A percentile compares a stretch with the other conserved stretches of the same genome.
Conservation (phyloP, 2,888 invertebrate genomes). For the Drosophila monieri region DNA sequence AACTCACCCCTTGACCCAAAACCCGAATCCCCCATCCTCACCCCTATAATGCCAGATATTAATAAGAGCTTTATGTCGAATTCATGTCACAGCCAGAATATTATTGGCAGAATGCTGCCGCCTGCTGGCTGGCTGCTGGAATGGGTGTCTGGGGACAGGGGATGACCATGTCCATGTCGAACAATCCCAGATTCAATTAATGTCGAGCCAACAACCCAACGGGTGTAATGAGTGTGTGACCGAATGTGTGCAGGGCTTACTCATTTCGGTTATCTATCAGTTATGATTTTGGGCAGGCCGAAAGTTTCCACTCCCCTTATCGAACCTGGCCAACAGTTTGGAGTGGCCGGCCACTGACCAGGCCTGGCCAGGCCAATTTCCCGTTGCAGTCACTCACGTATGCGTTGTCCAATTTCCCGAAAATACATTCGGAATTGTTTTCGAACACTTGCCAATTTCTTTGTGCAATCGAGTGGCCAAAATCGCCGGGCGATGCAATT, state of each 20-base stretch:
- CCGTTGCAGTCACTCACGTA: conserved; percentile 52
- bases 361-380: conserved; percentile 20
- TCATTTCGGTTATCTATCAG: conserved; percentile 21
- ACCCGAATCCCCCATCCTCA: conserved; percentile 5
- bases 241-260: conserved; percentile 2
- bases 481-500: conserved; percentile 45
- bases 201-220: conserved; percentile 11
- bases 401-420: conserved; percentile 55
- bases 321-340: conserved; percentile 20
- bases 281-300: conserved; percentile 13
- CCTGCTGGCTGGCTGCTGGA: conserved; percentile 14
- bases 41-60: conserved; percentile 35
- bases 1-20: conserved; percentile 13
- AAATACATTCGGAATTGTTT: conserved; percentile 48
- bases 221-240: conserved; percentile 21
- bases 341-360: conserved; percentile 8
- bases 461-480: conserved; percentile 69
- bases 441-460: conserved; percentile 65
- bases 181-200: conserved; percentile 35
- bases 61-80: conserved; percentile 49
- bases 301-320: conserved; percentile 22
- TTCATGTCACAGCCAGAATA: conserved; percentile 33
- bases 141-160: conserved; percentile 6
- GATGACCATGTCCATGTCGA: conserved; percentile 13
- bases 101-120: conserved; percentile 37